Conservation (phyloP, 2,797 vertebrate species). For the Protonibea diacanthus region DNA sequence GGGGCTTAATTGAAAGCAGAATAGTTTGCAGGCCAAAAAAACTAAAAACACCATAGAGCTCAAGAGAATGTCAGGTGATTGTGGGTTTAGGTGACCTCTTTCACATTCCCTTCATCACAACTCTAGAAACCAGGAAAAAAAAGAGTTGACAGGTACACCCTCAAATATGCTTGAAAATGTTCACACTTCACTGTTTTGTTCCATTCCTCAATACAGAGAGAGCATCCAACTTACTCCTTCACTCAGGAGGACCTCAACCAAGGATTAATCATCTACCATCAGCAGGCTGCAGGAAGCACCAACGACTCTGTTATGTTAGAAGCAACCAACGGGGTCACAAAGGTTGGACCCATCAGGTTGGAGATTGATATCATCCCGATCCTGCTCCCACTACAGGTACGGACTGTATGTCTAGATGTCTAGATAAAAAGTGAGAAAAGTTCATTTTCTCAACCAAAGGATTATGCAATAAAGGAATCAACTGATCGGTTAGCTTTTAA, state of each 20-base stretch:
- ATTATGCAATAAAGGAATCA: neutral
- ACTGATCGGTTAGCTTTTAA: neutral
- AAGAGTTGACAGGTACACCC: neutral
- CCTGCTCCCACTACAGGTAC: constrained; percentile 86
- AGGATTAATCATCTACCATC: constrained; percentile 87
- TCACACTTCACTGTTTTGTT: neutral
- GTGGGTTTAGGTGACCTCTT: neutral
- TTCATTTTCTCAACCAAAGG: neutral
- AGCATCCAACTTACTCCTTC: constrained; percentile 81
- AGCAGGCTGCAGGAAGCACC: constrained; percentile 76
- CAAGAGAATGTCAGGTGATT: neutral
- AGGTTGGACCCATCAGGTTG: constrained; percentile 82
- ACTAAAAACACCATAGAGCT: neutral
- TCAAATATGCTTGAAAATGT: neutral
- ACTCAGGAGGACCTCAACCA: constrained; percentile 88
- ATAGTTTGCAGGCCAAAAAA: neutral
- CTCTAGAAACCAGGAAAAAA: neutral
- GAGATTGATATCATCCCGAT: constrained; percentile 88
- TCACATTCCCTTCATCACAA: neutral
- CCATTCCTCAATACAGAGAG: constrained; percentile 41
- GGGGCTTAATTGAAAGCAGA: neutral
- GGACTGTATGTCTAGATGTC: neutral
- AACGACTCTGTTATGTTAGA: constrained; percentile 86
- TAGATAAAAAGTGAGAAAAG: neutral
- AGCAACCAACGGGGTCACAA: constrained; percentile 85